A percentile compares a stretch with the other conserved stretches of the same genome.
Conservation (phyloP, 2,113 vertebrate genomes). For the Poeciliopsis occidentalis region DNA sequence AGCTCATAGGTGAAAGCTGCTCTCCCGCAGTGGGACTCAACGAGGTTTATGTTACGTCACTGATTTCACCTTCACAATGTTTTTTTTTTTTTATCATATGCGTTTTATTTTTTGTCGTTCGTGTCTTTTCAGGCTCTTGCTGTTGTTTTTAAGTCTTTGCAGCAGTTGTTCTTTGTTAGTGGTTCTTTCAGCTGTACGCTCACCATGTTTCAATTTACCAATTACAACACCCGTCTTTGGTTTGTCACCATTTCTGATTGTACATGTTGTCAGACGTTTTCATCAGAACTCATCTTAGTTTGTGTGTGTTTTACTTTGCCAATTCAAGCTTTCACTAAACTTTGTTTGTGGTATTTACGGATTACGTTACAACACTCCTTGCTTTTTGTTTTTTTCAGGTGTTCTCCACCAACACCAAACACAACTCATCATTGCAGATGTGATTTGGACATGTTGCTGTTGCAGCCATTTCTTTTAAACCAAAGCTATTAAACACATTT, state of each 20-base stretch:
- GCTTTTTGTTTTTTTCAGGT: not conserved
- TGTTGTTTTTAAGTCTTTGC: not conserved
- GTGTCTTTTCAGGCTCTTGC: not conserved
- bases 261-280: not conserved
- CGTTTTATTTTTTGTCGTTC: not conserved
- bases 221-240: not conserved
- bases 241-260: not conserved
- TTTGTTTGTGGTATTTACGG: not conserved
- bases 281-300: not conserved
- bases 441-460: not conserved
- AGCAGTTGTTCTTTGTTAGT: not conserved
- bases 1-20: not conserved
- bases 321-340: not conserved
- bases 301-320: not conserved
- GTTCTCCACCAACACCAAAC: not conserved
- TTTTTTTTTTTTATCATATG: not conserved
- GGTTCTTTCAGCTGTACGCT: not conserved
- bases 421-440: not conserved
- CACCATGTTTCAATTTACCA: not conserved
- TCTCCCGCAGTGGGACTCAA: not conserved
- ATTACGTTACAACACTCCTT: not conserved
- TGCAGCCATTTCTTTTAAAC: slow-evolving; percentile 3
- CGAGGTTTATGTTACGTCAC: not conserved
- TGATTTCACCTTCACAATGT: not conserved
- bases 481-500: slow-evolving; percentile 1